Conservation (phyloP, 2,888 invertebrate genomes). For the Dyspetes luteomarginatus region DNA sequence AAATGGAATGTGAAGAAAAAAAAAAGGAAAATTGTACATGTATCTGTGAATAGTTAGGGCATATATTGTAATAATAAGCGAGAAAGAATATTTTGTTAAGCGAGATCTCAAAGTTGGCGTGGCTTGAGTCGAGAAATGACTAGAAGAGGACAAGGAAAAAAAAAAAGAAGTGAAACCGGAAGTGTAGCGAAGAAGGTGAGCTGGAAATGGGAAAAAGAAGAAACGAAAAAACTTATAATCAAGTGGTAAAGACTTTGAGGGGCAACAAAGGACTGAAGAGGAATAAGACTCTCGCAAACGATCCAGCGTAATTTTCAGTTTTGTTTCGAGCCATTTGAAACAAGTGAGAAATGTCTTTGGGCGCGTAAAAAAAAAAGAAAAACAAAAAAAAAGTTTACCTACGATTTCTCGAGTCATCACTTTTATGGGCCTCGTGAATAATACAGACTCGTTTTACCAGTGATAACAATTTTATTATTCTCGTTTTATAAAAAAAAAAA, state of each 20-base stretch:
- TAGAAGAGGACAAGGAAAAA: background rate
- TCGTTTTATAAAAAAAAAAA: slow-evolving; percentile 34
- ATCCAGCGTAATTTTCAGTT: background rate
- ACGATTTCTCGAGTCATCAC: slow-evolving; percentile 9
- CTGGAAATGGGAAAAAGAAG: background rate
- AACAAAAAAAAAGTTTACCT: slow-evolving; percentile 18
- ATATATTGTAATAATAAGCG: slow-evolving; percentile 43
- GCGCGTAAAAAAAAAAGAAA: slow-evolving; percentile 4
- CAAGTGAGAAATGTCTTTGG: background rate
- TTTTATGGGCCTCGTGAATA: slow-evolving; percentile 12
- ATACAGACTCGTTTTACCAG: slow-evolving; percentile 49
- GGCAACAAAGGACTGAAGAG: no score
- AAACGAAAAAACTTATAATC: no score
- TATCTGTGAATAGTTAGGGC: slow-evolving; percentile 63
- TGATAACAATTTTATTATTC: slow-evolving; percentile 45
- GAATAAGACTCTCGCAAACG: no score
- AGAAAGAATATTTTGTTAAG: slow-evolving; percentile 74
- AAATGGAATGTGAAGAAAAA: slow-evolving; percentile 56
- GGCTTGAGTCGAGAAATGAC: slow-evolving; percentile 22
- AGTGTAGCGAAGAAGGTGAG: background rate
- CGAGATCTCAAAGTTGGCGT: slow-evolving; percentile 58
- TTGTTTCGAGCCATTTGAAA: background rate
- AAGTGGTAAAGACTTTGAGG: no score
- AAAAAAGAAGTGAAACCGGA: slow-evolving; percentile 9
- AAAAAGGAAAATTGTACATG: slow-evolving; percentile 66